A percentile compares a stretch with the other conserved stretches of the same genome.
These are phyloP conservation scores for Drosophila suzukii DNA, from an alignment of 1,140 invertebrate species.

Conservation along the genomic window DNA sequence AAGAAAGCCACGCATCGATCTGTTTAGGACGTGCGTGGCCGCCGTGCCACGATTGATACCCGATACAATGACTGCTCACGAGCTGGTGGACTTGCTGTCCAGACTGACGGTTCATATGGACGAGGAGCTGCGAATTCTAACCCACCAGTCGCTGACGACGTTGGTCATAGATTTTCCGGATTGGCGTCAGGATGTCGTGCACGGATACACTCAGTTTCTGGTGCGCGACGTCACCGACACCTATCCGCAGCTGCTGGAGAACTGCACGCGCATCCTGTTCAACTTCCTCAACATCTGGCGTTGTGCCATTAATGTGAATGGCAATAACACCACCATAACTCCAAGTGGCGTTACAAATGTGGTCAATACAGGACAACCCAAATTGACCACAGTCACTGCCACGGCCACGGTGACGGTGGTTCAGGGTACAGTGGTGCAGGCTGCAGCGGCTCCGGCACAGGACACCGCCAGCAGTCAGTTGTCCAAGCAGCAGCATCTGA, in stretches of 20 bases:
- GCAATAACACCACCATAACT: conserved; percentile 27
- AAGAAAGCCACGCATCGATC: conserved; percentile 98
- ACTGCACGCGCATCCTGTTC: conserved; percentile 96
- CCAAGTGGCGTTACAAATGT: conserved; percentile 14
- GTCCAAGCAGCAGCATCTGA: conserved; percentile 75
- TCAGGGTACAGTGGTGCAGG: conserved; percentile 28
- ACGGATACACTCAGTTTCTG: conserved; percentile 97
- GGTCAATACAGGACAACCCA: background rate
- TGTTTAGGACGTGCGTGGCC: conserved; percentile 99
- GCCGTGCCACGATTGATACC: conserved; percentile 98
- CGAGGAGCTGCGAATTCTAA: conserved; percentile 94
- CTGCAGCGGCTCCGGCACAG: conserved; percentile 49
- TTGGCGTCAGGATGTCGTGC: conserved; percentile 98
- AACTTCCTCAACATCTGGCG: conserved; percentile 97
- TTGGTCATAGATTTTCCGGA: conserved; percentile 97
- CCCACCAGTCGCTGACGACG: conserved; percentile 98
- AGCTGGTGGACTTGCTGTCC: conserved; percentile 96
- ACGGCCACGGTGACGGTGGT: conserved; percentile 19
- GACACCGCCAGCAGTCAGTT: conserved; percentile 76
- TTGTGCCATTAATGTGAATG: conserved; percentile 87
- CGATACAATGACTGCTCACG: conserved; percentile 96
- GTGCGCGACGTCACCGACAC: conserved; percentile 96
- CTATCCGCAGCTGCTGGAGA: conserved; percentile 95
- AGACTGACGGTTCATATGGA: conserved; percentile 97
- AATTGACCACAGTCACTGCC: background rate